These are phyloP conservation scores for Thecocarcelia acutangulata DNA, from an alignment of 2,888 invertebrate species.

Conservation along the genomic window DNA sequence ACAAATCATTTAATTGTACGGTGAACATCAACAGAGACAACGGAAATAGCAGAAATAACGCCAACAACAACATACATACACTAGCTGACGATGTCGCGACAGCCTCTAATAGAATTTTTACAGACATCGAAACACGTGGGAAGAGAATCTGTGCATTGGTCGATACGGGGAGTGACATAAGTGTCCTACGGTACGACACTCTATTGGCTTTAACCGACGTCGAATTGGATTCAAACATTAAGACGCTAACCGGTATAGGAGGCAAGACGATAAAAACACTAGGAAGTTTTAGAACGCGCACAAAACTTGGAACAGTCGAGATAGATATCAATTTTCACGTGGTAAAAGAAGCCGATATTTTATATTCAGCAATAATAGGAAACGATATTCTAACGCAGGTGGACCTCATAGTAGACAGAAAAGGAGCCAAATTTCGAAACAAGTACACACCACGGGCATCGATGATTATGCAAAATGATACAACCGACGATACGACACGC, in stretches of 20 bases:
- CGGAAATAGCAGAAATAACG: not conserved
- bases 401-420: not conserved
- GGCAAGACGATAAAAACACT: too few species aligned
- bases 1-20: conserved; percentile 9
- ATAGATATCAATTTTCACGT: conserved; percentile 2
- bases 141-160: not conserved
- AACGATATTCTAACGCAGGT: conserved; percentile 1
- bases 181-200: not conserved
- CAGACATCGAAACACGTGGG: not conserved
- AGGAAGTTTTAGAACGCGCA: not conserved
- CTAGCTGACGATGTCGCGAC: not conserved
- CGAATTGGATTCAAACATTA: not conserved
- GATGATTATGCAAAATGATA: not conserved
- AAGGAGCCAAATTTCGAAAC: conserved; percentile 4
- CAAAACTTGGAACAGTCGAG: not conserved
- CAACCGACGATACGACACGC: not conserved
- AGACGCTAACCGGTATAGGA: not conserved
- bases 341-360: not conserved
- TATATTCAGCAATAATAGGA: not conserved
- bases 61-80: not conserved
- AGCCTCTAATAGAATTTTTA: not conserved
- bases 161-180: too few species aligned
- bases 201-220: not conserved
- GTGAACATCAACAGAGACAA: not conserved
- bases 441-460: not conserved